phyloP scores from a whole-genome alignment of 2,888 invertebrate genomes.

The Cantharis flavilabris region DNA sequence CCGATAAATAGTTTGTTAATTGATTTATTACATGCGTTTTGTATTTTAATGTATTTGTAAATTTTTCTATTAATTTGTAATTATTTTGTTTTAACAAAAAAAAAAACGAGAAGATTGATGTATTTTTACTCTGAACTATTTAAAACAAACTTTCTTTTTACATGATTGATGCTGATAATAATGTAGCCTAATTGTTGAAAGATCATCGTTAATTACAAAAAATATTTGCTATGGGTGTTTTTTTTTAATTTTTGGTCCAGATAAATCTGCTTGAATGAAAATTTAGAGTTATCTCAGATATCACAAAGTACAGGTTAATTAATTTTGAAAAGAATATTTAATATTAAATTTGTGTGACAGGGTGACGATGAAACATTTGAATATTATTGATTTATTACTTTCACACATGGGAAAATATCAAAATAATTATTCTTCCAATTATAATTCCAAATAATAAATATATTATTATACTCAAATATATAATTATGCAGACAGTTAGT shows the following conservation, averaged over 20 bases:
- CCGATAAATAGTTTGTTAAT: neutral
- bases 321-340: too few species aligned
- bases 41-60: neutral
- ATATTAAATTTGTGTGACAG: too few species aligned
- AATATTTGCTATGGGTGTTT: neutral
- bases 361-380: too few species aligned
- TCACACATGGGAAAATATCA: too few species aligned
- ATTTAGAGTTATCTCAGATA: neutral
- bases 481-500: too few species aligned
- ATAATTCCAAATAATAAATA: too few species aligned
- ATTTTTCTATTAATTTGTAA: neutral
- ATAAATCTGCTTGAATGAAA: neutral
- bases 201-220: neutral
- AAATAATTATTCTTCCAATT: too few species aligned
- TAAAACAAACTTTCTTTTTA: neutral
- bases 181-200: neutral
- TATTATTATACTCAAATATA: too few species aligned
- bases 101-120: neutral
- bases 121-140: neutral
- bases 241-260: neutral
- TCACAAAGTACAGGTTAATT: too few species aligned
- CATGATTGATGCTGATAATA: neutral
- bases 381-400: too few species aligned
- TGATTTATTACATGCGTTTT: neutral
- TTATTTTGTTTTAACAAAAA: neutral